Conservation (phyloP, 2,888 invertebrate species). For the Oligia latruncula region DNA sequence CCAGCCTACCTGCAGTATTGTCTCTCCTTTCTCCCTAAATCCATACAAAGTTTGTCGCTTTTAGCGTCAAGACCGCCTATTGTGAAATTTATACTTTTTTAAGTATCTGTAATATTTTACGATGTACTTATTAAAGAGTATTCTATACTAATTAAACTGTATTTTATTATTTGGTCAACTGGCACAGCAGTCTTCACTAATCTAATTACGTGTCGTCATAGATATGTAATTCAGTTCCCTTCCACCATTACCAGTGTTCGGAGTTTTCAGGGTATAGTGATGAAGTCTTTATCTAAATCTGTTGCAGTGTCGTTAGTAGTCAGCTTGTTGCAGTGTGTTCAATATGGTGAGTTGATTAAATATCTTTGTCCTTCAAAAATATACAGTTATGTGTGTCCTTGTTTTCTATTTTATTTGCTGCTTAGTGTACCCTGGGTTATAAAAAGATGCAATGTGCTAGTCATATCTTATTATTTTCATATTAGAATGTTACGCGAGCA, state of each 20-base stretch:
- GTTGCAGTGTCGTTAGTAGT: conserved; percentile 17
- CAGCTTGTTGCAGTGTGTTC: conserved; percentile 47
- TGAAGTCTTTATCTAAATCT: conserved; percentile 44
- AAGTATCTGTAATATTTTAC: too few species aligned
- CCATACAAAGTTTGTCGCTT: too few species aligned
- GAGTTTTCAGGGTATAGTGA: conserved; percentile 33
- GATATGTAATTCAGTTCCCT: conserved; percentile 59
- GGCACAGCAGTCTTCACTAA: conserved; percentile 52
- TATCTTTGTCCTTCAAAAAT: neutral
- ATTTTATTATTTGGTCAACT: conserved; percentile 2
- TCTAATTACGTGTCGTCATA: conserved; percentile 52
- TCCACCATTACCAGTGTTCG: conserved; percentile 26
- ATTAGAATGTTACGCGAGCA: too few species aligned
- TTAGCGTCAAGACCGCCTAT: too few species aligned
- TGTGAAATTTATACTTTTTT: too few species aligned
- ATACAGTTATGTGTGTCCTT: neutral
- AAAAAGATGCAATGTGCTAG: neutral
- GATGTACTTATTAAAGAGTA: too few species aligned
- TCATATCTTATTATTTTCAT: neutral
- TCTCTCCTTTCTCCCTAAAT: too few species aligned
- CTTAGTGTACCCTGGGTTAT: neutral
- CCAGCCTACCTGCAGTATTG: too few species aligned
- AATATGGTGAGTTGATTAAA: conserved; percentile 53
- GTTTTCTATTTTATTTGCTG: neutral
- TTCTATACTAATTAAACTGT: too few species aligned